Percentiles rank a stretch among this genome's conserved stretches.
These are phyloP conservation scores for Ictidomys tridecemlineatus DNA, from an alignment of 2,113 vertebrate species.

Conservation along the genomic window DNA sequence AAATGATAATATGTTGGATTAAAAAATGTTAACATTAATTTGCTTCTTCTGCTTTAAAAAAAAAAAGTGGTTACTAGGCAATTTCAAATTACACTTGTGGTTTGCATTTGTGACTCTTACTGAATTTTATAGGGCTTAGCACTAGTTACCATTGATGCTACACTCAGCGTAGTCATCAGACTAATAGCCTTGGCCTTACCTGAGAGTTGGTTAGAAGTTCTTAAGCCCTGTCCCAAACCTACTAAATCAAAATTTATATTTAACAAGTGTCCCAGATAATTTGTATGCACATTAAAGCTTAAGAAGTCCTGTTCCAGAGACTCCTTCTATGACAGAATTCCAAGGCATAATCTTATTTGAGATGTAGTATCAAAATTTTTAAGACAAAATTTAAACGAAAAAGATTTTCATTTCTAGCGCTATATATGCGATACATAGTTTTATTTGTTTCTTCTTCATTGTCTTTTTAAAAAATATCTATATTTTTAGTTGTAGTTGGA, in stretches of 20 bases:
- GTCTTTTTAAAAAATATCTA: neutral
- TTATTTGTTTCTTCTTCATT: neutral
- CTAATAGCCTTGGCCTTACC: neutral
- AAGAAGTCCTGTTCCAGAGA: neutral
- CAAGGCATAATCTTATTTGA: neutral
- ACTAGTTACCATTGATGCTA: neutral
- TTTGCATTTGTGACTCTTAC: neutral
- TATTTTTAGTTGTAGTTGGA: too few relatives aligned
- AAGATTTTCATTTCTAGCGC: neutral
- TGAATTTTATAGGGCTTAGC: neutral
- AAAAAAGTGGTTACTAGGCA: neutral
- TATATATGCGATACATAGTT: neutral
- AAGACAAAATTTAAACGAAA: constrained; percentile 23
- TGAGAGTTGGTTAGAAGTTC: neutral
- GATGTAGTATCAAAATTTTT: neutral
- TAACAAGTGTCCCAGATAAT: neutral
- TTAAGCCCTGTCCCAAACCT: neutral
- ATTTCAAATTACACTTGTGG: neutral
- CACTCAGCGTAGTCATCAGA: neutral
- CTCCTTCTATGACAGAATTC: neutral
- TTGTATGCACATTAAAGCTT: neutral
- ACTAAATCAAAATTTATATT: neutral
- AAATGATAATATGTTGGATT: constrained; percentile 10
- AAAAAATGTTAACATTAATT: neutral
- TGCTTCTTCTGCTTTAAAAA: neutral